Evolutionary conservation across 2,888 invertebrate species (phyloP), one percentile per base, ranked within the genome.

Genomic region (Brenthis daphne): DNA sequence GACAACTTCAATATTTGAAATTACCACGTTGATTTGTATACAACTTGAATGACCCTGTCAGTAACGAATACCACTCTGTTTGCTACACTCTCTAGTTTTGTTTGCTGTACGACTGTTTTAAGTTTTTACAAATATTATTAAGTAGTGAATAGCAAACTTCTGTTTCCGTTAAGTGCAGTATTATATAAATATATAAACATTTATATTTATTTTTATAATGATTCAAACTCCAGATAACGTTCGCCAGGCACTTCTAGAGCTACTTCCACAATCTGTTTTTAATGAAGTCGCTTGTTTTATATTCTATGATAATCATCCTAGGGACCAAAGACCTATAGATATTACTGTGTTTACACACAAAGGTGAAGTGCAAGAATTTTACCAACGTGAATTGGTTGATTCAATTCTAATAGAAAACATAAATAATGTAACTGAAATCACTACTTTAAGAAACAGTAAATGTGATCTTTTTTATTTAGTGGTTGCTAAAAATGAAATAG

Each of bases 241-340:
- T 12, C 77, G 76, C 0, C 77, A 81, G 72, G 81, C 82, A 63
- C 33, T 91, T 29, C 16, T 72, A 11, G 83, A 78, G 63, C 72
- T 86, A 55, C 73, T 92, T 51, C 90, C 91, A 12, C 73, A 79
- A 13, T 79, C 85, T 16, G 64, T 86, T 51, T 4, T 85, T 12
- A 79, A 79, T 43, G 83, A 87, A 20, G 79, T 87, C 6, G 60
- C 75, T 48, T 85, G 89, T 79, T 92, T 85, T 72, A 82, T 80
- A 1, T 85, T 90, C 33, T 87, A 87, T 72, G 91, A 92, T 72
- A 74, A 85, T 53, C 89, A 92, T 73, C 91, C 92, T 6, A 77
- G 75, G 66, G 85, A 85, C 65, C 61, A 71, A 11, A 85, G 77
- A 63, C 70, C 69, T 13, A 77, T 88, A 68, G 92, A 92, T 76